Conservation (phyloP, 2,113 vertebrate genomes). For the Sylvietta virens region DNA sequence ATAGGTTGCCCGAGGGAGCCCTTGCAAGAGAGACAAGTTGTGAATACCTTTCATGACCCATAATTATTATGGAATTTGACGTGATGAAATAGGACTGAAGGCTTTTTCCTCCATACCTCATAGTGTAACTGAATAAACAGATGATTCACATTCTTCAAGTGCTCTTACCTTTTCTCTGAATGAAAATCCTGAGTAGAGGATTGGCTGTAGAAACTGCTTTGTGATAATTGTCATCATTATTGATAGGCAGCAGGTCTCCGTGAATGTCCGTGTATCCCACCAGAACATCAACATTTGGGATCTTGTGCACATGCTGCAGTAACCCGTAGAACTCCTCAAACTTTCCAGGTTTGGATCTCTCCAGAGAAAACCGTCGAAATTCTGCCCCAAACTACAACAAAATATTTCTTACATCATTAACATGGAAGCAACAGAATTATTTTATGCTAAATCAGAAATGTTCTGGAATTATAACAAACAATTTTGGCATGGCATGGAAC, state of each 20-base stretch:
- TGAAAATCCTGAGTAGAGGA: slow-evolving; percentile 92
- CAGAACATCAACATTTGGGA: slow-evolving; percentile 90
- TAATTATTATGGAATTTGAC: not conserved
- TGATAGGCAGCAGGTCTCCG: slow-evolving; percentile 95
- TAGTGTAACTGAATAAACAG: not conserved
- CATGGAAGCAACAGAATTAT: not conserved
- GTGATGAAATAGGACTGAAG: not conserved
- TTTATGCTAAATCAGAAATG: not conserved
- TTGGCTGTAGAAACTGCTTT: slow-evolving; percentile 94
- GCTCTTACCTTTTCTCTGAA: slow-evolving; percentile 93
- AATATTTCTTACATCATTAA: not conserved
- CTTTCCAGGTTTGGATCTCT: slow-evolving; percentile 91
- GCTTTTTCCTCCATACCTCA: not conserved
- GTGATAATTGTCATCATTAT: slow-evolving; percentile 97
- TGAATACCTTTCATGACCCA: not conserved
- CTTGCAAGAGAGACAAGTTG: not conserved
- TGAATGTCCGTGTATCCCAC: slow-evolving; percentile 95
- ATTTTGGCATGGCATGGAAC: not conserved
- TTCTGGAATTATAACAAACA: not conserved
- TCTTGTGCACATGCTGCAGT: slow-evolving; percentile 94
- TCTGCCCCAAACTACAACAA: slow-evolving; percentile 92
- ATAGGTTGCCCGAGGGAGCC: not conserved
- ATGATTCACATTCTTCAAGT: not conserved
- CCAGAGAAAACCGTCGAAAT: slow-evolving; percentile 95
- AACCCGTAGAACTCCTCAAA: slow-evolving; percentile 98